Conservation (phyloP, 2,797 vertebrate genomes). For the Notamacropus eugenii region DNA sequence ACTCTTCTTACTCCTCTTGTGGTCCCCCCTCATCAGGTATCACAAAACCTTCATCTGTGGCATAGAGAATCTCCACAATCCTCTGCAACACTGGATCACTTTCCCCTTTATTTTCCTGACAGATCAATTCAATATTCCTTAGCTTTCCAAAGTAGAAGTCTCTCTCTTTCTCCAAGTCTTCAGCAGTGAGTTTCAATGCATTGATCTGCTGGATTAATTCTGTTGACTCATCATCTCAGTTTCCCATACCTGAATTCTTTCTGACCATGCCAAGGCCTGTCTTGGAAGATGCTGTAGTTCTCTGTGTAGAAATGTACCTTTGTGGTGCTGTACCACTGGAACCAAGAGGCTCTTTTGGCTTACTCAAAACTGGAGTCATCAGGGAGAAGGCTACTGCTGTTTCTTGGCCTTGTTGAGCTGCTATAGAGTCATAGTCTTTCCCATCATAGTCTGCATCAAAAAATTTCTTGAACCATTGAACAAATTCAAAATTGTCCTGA, state of each 20-base stretch:
- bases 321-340: slow-evolving; percentile 91
- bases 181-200: slow-evolving; percentile 93
- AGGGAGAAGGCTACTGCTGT: slow-evolving; percentile 86
- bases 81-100: slow-evolving; percentile 95
- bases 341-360: slow-evolving; percentile 92
- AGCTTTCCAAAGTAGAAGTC: slow-evolving; percentile 99
- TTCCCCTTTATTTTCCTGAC: slow-evolving; percentile 97
- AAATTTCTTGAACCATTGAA: slow-evolving; percentile 99
- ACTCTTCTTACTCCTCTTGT: slow-evolving; percentile 96
- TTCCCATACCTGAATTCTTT: slow-evolving; percentile 86
- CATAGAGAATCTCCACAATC: slow-evolving; percentile 98
- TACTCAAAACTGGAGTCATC: slow-evolving; percentile 90
- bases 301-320: slow-evolving; percentile 89
- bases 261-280: slow-evolving; percentile 85
- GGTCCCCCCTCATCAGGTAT: slow-evolving; percentile 94
- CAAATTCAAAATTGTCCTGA: slow-evolving; percentile 99
- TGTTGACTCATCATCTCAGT: slow-evolving; percentile 91
- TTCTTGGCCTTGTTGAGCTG: slow-evolving; percentile 96
- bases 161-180: slow-evolving; percentile 96
- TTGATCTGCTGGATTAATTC: slow-evolving; percentile 95
- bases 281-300: slow-evolving; percentile 90
- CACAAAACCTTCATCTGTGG: slow-evolving; percentile 98
- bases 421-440: slow-evolving; percentile 95
- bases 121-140: slow-evolving; percentile 98
- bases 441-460: slow-evolving; percentile 98